Evolutionary conservation across 2,113 vertebrate species (phyloP), one percentile per base, ranked within the genome.

Genomic region (Sterrhoptilus dennistouni): DNA sequence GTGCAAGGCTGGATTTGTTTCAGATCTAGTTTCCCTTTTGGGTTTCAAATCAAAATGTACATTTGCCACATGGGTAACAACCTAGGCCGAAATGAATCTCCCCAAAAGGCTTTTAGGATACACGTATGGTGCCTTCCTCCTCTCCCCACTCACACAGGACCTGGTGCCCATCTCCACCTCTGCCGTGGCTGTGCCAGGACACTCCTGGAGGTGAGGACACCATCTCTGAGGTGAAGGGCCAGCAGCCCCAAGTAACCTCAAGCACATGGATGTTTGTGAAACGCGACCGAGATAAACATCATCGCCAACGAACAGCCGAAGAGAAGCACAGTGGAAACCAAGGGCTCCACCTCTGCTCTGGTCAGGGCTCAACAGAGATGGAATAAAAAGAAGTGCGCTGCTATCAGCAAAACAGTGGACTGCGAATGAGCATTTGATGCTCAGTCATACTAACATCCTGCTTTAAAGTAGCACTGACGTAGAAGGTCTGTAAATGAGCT

Each of bases 61-160:
- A 8, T 33, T 35, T 28, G 17, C 31, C 12, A 1, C 0, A 1
- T 0, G 11, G 42, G 6, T 5, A 66, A 52, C 27, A 9, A n/a
- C 7, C 22, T 17, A 2, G 2, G 20, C 12, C 12, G 8, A 14
- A 27, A 17, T 1, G 6, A 47, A 35, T 14, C 13, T 80, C 38
- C 15, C 2, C 7, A 0, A 3, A 2, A 17, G 1, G 25, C n/a
- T 66, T 78, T 59, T 14, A 24, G 3, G 27, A 38, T 1, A 49
- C 0, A 0, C 0, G 0, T 1, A 3, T 0, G 5, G 27, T 14
- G 28, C 11, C 47, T 31, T 8, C 12, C n/a, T 76, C 71, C 63
- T 9, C 38, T 35, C 27, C 29, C 29, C 6, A 2, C 8, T 49
- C n/a, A 6, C 10, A 2, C 36, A 12, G 11, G 47, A 6, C 6